Percentiles rank a stretch among this genome's conserved stretches.
Evolutionary conservation across 2,113 vertebrate species (phyloP).

Genomic region (Tetraodon nigroviridis): DNA sequence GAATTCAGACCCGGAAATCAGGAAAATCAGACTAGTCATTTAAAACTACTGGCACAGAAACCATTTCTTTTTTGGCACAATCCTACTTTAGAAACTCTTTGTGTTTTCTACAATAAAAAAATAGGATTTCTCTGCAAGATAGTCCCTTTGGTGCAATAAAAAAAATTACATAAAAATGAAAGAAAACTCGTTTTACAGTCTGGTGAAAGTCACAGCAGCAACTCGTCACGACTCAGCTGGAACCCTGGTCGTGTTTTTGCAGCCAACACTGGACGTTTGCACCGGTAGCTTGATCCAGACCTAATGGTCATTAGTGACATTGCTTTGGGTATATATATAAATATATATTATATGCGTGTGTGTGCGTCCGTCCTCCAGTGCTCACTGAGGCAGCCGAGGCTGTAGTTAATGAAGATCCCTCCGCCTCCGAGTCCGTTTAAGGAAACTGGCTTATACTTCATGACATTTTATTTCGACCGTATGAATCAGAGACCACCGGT

Average conservation of each 20-base stretch:
- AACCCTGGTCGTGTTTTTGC: background rate
- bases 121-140: background rate
- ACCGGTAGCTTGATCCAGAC: slow-evolving; percentile 1
- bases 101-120: too few relatives aligned
- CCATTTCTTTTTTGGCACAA: background rate
- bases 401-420: slow-evolving; percentile 42
- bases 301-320: slow-evolving; percentile 15
- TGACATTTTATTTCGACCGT: slow-evolving; percentile 42
- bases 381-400: too few relatives aligned
- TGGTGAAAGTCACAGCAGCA: background rate
- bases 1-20: too few relatives aligned
- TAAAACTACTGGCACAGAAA: background rate
- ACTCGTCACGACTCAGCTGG: background rate
- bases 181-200: background rate
- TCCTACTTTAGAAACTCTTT: background rate
- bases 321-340: slow-evolving; percentile 16
- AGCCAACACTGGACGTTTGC: slow-evolving; percentile 16
- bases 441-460: slow-evolving; percentile 24
- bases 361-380: slow-evolving; percentile 18
- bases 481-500: slow-evolving; percentile 28
- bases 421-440: slow-evolving; percentile 22
- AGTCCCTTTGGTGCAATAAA: background rate
- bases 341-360: too few relatives aligned
- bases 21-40: background rate
- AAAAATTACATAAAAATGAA: background rate